phyloP scores from a whole-genome alignment of 1,140 invertebrate species.

The Galendromus occidentalis region DNA sequence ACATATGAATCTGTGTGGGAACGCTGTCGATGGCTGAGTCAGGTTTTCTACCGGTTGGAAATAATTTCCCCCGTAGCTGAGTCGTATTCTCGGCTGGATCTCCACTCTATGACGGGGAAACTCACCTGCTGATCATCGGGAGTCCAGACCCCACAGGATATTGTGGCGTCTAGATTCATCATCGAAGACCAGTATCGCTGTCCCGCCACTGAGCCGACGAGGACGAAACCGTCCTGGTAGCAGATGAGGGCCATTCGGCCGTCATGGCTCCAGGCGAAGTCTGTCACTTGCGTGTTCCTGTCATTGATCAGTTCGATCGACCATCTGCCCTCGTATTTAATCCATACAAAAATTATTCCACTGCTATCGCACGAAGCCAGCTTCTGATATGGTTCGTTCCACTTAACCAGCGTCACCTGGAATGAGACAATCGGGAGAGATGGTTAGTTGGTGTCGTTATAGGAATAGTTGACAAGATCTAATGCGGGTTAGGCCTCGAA shows the following conservation, averaged over 20 bases:
- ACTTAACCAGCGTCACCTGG: constrained; percentile 83
- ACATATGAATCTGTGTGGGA: too few species aligned
- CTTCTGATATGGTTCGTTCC: constrained; percentile 98
- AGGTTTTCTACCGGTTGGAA: too few species aligned
- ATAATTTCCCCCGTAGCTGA: too few species aligned
- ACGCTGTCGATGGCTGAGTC: too few species aligned
- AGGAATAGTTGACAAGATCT: too few species aligned
- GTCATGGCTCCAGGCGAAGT: constrained; percentile 96
- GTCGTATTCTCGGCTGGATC: too few species aligned
- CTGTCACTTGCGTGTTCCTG: constrained; percentile 71
- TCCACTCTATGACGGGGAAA: too few species aligned
- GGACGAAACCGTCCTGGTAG: constrained; percentile 89
- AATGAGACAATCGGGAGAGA: constrained; percentile 20
- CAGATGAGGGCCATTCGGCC: constrained; percentile 94
- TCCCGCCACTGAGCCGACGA: constrained; percentile 86
- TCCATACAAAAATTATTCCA: constrained; percentile 97
- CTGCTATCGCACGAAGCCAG: constrained; percentile 90
- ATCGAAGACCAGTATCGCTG: constrained; percentile 96
- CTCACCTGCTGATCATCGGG: constrained; percentile 78
- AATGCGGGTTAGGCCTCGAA: too few species aligned
- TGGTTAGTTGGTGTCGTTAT: too few species aligned
- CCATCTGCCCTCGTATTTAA: constrained; percentile 95
- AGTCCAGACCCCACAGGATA: constrained; percentile 91
- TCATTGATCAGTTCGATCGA: constrained; percentile 98
- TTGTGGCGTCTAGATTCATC: constrained; percentile 73